Base-by-base conservation (phyloP, 2,797 vertebrate genomes). In the Cirrhinus molitorella region DNA sequence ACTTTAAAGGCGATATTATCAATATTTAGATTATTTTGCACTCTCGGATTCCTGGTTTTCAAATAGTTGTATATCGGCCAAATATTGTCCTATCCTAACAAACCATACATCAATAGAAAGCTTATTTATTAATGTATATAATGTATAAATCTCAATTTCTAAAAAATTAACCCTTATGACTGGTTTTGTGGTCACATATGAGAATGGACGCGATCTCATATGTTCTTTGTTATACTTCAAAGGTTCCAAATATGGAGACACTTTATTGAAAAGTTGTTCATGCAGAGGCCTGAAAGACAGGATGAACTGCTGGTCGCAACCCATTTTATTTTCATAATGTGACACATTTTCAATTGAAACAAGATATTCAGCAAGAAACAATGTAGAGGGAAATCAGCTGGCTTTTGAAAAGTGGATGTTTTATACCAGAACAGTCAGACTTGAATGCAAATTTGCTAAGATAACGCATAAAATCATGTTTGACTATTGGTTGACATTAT, bases 251-350 rank as follows among this genome's bases (percentile, higher is more conserved):
- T 21, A 43, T 25, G 19, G 55, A 71, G 21, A 72, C 47, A 25
- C 51, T 63, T 73, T 82, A 82, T 65, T 74, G 59, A 40, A 73
- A 73, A 51, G 70, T 34, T 53, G 59, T 37, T 81, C 57, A 73
- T 19, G 80, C 70, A 65, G 45, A 74, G 79, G 57, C 21, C 8
- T 53, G 6, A 45, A 80, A 71, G 28, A 55, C 49, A 37, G 71
- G 0, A 0, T 63, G 75, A 63, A 63, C 21, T 77, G 40, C 40
- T 4, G 11, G 3, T 45, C 11, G 0, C n/a, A 77, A 31, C 16
- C 3, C 16, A 63, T 63, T 61, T 61, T 45, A 45, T 9, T 76
- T 45, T n/a, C 14, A 40, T 59, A 76, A 25, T 61, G 55, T 61
- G 74, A 61, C 37, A 77, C n/a, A 14, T 77, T 47, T 77, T 17